Evolutionary conservation across 2,888 invertebrate species (phyloP), one percentile per base, ranked within the genome.

Genomic region (Allacma fusca): DNA sequence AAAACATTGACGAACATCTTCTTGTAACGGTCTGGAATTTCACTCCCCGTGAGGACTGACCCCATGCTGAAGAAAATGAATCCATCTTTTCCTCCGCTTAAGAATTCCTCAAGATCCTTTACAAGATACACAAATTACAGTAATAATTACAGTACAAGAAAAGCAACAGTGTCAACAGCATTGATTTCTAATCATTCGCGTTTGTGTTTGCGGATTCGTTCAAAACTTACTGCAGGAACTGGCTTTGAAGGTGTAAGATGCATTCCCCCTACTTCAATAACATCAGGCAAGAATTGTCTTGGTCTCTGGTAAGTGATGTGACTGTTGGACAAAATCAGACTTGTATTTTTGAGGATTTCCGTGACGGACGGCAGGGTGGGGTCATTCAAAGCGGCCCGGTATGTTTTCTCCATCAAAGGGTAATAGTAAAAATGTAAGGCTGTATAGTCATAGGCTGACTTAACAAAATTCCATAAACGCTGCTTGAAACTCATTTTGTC

Each of bases 1-100:
- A 95, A 91, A 0, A 93, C 94, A 44, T 91, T 89, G 21, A 94
- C 89, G 74, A 95, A 89, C 85, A 92, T 88, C 40, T 90, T 89
- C 75, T 93, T 90, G 0, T 92, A 88, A 2, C 91, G 89, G 72
- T 92, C 90, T 0, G 94, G 94, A 93, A 94, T 94, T 83, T 91
- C 92, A 24, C 91, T 91, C 0, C 93, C 93, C 16, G 9, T 62
- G 2, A 62, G 2, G 24, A n/a, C 62, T 1, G 62, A 23, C 7
- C 62, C 62, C 62, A 62, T 62, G 5, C 24, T 62, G 24, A 62
- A 62, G 62, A 24, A 26, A 24, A 62, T 62, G 62, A 62, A 62
- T 4, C 62, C 62, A 16, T 62, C 24, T 2, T 62, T 24, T 12
- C 62, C 23, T 19, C 62, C 62, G 62, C 62, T 62, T n/a, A 62